Base-by-base conservation (phyloP, 2,888 invertebrate species). In the Pegoplata infirma region DNA sequence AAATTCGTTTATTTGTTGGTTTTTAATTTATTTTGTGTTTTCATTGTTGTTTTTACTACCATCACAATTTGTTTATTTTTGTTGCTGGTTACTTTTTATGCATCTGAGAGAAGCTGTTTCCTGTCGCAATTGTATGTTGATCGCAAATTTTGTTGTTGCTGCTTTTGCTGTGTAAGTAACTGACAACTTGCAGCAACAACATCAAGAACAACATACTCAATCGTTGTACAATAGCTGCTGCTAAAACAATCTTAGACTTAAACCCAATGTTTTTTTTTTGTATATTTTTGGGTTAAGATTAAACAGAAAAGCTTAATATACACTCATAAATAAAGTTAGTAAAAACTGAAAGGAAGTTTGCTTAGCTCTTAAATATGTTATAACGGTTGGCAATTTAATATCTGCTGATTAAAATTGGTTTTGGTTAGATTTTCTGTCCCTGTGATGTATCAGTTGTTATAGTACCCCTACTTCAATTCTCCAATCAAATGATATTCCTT, bases 11-110 rank as follows among this genome's bases (percentile, higher is more conserved):
- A 14, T 8, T 16, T 49, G 25, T 58, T 58, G 4, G 58, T 69
- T 63, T 80, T 61, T 67, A 74, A 73, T 80, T 80, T 76, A 80
- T 80, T 69, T 80, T 80, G 76, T 80, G 73, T 78, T 56, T 67
- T 49, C 78, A 78, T 73, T 78, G 73, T 80, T 81, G 78, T 81
- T 79, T 74, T 72, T 49, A 77, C 78, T 61, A 71, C 74, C 69
- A 75, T 74, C 75, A 79, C 75, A 79, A 79, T 79, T 79, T 79
- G 75, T 79, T 75, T 61, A 40, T 67, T 71, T 69, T 56, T 63
- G 61, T 53, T 74, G 56, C 21, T 36, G 61, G 19, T 21, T 40
- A 14, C 61, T 55, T 47, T 16, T 68, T 55, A 36, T 46, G 44
- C 66, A 67, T 66, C 66, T 61, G 59, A 61, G 71, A 66, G 71